Base-by-base conservation (phyloP, 2,888 invertebrate genomes). In the Pollenia griseotomentosa region DNA sequence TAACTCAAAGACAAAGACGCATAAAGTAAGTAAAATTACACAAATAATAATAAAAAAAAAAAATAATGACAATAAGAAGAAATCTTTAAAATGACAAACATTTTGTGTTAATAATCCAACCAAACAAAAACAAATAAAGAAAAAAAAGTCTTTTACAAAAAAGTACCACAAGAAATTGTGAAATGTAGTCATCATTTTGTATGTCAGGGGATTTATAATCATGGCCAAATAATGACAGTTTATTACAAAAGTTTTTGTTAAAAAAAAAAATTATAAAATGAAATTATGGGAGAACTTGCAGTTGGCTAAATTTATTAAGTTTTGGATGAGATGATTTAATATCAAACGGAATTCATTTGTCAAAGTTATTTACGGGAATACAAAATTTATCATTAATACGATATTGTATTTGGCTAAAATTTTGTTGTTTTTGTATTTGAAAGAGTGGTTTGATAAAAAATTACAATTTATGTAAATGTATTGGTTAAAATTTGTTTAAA, bases 51-150 rank as follows among this genome's bases (percentile, higher is more conserved):
- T n/a, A n/a, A 19, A 19, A 19, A 19, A 61, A 53, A 70, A 70
- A 57, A 33, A 33, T 33, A 33, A 61, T 46, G 73, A 73, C 66
- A 77, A 78, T 82, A 71, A 75, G 48, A 51, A 10, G 46, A 86
- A 83, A 61, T 74, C 68, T 61, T 53, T 44, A 61, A 80, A 84
- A 80, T 68, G 63, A 79, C 84, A 74, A 80, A 46, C 66, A 85
- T 48, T 84, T 74, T 61, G 74, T 68, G 73, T 74, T 83, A 57
- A 81, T 77, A 81, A 85, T 59, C 57, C 63, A 74, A 61, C 61
- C 48, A 68, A 71, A 55, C 48, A 59, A n/a, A 61, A 61, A 73
- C 40, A 80, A 85, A 79, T 23, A 23, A 23, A 23, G 23, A 23
- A 23, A 23, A 23, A 59, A 77, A 53, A 61, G 53, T 51, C 53